Percentiles rank a stretch among this genome's conserved stretches.
Conservation (phyloP, 2,797 vertebrate genomes). For the Diceros bicornis region DNA sequence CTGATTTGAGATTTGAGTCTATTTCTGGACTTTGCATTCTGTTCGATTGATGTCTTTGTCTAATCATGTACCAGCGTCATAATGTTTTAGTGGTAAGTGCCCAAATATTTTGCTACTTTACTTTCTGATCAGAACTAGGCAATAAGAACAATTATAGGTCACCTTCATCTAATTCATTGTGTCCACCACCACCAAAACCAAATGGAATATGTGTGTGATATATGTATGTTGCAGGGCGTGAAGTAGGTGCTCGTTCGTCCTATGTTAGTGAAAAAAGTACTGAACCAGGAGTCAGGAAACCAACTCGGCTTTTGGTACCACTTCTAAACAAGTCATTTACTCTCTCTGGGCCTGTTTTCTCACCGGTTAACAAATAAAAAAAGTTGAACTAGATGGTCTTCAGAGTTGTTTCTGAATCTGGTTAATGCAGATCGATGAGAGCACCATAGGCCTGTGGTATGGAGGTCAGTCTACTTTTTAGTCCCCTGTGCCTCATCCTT, state of each 20-base stretch:
- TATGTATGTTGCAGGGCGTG: neutral
- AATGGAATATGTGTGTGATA: neutral
- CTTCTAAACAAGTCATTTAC: neutral
- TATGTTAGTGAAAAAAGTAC: neutral
- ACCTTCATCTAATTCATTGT: neutral
- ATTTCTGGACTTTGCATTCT: conserved; percentile 40
- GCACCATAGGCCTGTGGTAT: neutral
- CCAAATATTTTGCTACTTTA: conserved; percentile 45
- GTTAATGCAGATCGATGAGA: neutral
- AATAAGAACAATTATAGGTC: neutral
- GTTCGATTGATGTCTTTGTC: conserved; percentile 21
- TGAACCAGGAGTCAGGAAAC: neutral
- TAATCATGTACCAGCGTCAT: neutral
- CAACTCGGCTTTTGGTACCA: neutral
- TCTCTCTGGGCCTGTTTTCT: conserved; percentile 31
- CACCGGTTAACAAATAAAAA: neutral
- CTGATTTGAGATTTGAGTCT: conserved; percentile 47
- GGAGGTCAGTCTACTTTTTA: conserved; percentile 5
- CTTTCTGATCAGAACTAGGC: conserved; percentile 53
- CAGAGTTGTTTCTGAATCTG: neutral
- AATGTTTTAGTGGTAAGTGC: conserved; percentile 16
- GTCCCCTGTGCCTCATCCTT: conserved; percentile 46
- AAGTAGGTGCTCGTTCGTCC: neutral
- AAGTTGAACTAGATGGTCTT: neutral
- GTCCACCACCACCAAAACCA: neutral